Evolutionary conservation across 2,113 vertebrate species (phyloP), one percentile per base, ranked within the genome.

Genomic region (Scytalopus superciliaris): DNA sequence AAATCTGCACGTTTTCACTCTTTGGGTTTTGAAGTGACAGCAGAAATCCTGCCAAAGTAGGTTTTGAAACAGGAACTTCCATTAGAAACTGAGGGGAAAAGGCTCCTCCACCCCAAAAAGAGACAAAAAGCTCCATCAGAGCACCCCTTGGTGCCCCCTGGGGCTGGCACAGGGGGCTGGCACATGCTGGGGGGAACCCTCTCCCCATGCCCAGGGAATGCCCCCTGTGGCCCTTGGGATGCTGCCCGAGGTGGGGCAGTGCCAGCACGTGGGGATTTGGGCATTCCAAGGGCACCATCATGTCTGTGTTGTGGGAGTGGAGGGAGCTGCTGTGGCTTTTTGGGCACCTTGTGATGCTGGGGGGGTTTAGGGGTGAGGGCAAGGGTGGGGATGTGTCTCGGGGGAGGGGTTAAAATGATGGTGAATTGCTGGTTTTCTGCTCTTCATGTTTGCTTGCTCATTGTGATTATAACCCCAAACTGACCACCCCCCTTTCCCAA

Each of bases 251-350:
- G 57, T 45, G 50, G 62, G 49, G 18, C 28, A 50, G 85, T 39
- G 42, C 23, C 3, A 12, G 80, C 9, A 9, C 17, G 0, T 7
- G 15, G 50, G 68, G 45, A 10, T 0, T 19, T 4, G 60, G 5
- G 47, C 56, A 3, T 73, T 19, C 49, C 28, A 10, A 55, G 60
- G 60, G 35, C 60, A n/a, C 59, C 60, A 21, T 4, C 66, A 22
- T 9, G 30, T 33, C 56, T 2, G 4, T 66, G 14, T 23, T 4
- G 1, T 2, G n/a, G 69, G 40, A 35, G 4, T 2, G 7, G 22
- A 28, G 64, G 45, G n/a, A 0, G 5, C 23, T 11, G 47, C 16
- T 4, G 45, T 12, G 21, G 17, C 33, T 55, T 13, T 7, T 12
- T 37, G 27, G 79, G 83, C 35, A 27, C 53, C 52, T 40, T 4